Evolutionary conservation across 2,113 vertebrate genomes (phyloP).

Genomic region (human (Homo sapiens)): GRCh38 chr22:30297501-30298000

Average conservation of each 20-base stretch:
- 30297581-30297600: neutral
- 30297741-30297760: too few species aligned
- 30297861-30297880: neutral
- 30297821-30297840: neutral
- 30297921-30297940: neutral
- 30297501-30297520: neutral
- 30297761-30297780: neutral
- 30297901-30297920: neutral
- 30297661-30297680: neutral
- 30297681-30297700: neutral
- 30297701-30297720: neutral
- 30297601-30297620: constrained; percentile 21
- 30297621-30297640: neutral
- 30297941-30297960: neutral
- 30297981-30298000: constrained; percentile 12
- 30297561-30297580: neutral
- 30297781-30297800: neutral
- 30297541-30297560: neutral
- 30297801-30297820: neutral
- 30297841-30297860: neutral
- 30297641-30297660: neutral
- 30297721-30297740: neutral
- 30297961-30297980: neutral
- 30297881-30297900: neutral
- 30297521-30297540: neutral